These are phyloP conservation scores for Steinernema khuongi DNA, from an alignment of 1,140 invertebrate species.

Conservation along the genomic window DNA sequence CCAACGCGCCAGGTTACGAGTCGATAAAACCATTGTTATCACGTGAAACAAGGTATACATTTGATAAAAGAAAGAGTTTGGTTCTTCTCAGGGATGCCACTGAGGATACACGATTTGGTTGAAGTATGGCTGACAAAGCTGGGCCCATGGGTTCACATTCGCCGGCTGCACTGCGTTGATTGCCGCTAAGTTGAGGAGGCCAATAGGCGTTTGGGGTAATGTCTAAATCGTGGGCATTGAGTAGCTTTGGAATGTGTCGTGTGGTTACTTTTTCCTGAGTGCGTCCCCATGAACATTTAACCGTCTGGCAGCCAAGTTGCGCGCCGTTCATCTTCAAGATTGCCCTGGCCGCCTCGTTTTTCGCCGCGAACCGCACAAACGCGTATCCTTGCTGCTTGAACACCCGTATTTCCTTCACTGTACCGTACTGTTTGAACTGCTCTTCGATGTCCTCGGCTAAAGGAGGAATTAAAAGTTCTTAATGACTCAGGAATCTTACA, in stretches of 20 bases:
- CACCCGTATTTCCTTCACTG: slow-evolving; percentile 92
- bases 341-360: slow-evolving; percentile 92
- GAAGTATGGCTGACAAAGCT: slow-evolving; percentile 24
- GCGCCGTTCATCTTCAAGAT: slow-evolving; percentile 96
- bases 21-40: too few relatives aligned
- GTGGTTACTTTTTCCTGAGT: slow-evolving; percentile 32
- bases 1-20: too few relatives aligned
- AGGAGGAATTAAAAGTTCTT: slow-evolving; percentile 27
- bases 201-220: slow-evolving; percentile 21
- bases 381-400: slow-evolving; percentile 99
- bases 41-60: too few relatives aligned
- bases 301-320: slow-evolving; percentile 86
- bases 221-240: slow-evolving; percentile 15
- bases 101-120: slow-evolving; percentile 24
- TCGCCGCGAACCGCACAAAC: slow-evolving; percentile 94
- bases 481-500: neutral
- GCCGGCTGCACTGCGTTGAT: slow-evolving; percentile 16
- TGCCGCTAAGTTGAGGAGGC: slow-evolving; percentile 17
- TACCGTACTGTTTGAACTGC: slow-evolving; percentile 85
- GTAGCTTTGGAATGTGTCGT: neutral
- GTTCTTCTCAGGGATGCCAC: slow-evolving; percentile 27
- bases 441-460: slow-evolving; percentile 89
- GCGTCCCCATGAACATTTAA: slow-evolving; percentile 93
- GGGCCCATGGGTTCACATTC: slow-evolving; percentile 17
- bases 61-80: slow-evolving; percentile 1